Base-by-base conservation (phyloP, 1,140 invertebrate species). In the Stegodyphus mimosarum region DNA sequence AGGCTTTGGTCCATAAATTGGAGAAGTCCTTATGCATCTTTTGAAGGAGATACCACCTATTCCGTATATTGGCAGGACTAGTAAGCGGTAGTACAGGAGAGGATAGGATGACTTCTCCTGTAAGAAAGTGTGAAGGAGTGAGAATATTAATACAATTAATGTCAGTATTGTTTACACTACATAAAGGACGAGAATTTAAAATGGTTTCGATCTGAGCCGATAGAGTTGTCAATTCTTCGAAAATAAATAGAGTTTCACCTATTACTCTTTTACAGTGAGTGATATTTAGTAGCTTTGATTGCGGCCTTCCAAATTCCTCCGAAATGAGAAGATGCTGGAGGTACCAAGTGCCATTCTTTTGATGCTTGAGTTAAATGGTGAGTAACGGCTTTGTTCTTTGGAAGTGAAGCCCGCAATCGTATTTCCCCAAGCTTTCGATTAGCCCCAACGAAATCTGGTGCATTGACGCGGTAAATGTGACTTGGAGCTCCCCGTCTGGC, bases 401-500 rank as follows among this genome's bases (percentile, higher is more conserved):
- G 13, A 64, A n/a, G 53, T 63, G 6, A 70, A 5, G 48, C 11
- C 50, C n/a, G 53, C 2, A 53, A 53, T 74, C 18, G 2, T 17
- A 74, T 5, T 53, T 53, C 5, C 50, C 51, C 71, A 10, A 87
- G 53, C 17, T 69, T 55, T 1, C 18, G 67, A 33, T 75, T 66
- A 33, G 74, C 83, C n/a, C 83, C 75, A 2, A 66, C 17, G 52
- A 87, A 87, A 75, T 72, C 60, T 5, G 10, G 9, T 10, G 15
- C 80, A 64, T 74, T 73, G 70, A 74, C 52, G 51, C 53, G 48
- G 50, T 50, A 73, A 7, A 74, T 63, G 48, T 33, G 5, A 17
- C 5, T 13, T 6, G 51, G 88, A 15, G 11, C 11, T 69, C 88
- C 87, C 64, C 91, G 87, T 6, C 90, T 86, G 5, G 89, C 83